Evolutionary conservation across 2,113 vertebrate species (phyloP).

Genomic region (Eublepharis macularius): DNA sequence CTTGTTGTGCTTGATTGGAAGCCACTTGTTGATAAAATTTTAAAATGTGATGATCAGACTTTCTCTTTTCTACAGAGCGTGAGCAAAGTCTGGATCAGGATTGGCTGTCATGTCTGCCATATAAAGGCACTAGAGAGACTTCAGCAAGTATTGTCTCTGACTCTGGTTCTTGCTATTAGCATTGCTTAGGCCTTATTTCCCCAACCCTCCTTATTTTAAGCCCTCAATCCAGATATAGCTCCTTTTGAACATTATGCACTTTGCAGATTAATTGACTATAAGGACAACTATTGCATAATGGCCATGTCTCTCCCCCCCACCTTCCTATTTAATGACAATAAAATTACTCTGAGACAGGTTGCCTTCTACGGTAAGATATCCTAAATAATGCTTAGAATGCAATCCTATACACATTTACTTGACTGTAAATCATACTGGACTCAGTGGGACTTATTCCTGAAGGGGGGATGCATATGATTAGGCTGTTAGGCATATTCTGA

Average conservation of each 20-base stretch:
- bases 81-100: slow-evolving; percentile 89
- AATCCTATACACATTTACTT: background rate
- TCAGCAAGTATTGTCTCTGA: slow-evolving; percentile 84
- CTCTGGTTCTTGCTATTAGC: slow-evolving; percentile 67
- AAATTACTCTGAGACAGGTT: background rate
- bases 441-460: background rate
- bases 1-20: slow-evolving; percentile 76
- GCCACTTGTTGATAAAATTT: slow-evolving; percentile 71
- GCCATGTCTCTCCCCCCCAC: background rate
- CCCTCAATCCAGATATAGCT: slow-evolving; percentile 31
- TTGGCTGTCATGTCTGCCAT: slow-evolving; percentile 87
- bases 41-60: slow-evolving; percentile 84
- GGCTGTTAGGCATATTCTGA: background rate
- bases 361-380: background rate
- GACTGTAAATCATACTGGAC: background rate
- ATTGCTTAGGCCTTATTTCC: slow-evolving; percentile 48
- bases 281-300: slow-evolving; percentile 20
- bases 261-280: slow-evolving; percentile 21
- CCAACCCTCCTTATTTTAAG: slow-evolving; percentile 43
- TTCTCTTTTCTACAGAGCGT: slow-evolving; percentile 88
- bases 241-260: slow-evolving; percentile 37
- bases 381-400: background rate
- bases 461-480: background rate
- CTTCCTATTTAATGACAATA: background rate
- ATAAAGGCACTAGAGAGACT: slow-evolving; percentile 82